Evolutionary conservation across 2,888 invertebrate species (phyloP), one percentile per base, ranked within the genome.

Genomic region (Volucella inanis): DNA sequence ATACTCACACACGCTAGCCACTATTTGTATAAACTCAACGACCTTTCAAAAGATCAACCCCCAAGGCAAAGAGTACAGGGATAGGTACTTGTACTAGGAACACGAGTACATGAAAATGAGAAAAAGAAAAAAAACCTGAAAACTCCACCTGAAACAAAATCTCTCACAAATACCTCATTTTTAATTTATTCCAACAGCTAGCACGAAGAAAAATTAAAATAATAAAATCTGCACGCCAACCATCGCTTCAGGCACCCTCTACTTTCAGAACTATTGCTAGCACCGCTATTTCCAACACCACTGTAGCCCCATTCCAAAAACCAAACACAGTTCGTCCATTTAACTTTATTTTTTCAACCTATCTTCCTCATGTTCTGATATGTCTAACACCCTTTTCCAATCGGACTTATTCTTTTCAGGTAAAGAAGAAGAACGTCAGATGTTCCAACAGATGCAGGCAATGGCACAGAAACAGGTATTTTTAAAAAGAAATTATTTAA

Each of bases 391-490:
- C 67, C 57, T 62, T 75, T 76, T 71, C 57, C 84, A 85, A 85
- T 84, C 64, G 64, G 70, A 72, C 65, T 76, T 52, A 62, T 74
- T 57, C 31, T 31, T 76, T 62, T 31, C 94, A 97, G 97, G 97
- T 92, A 98, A 98, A 94, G 98, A 98, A 93, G 97, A 98, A 93
- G 98, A 98, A 93, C 94, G 97, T 89, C 96, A 97, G 94, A 97
- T 98, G 97, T 97, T 98, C 93, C 97, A 98, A 93, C 98, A 98
- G 94, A 97, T 98, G 97, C 98, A 98, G 93, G 96, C 97, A 89
- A 96, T 97, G 96, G 97, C 97, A 91, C 98, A 98, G 93, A 98
- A 98, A 94, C 98, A 98, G 97, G 98, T 98, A 94, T 90, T 88
- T 87, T 38, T 39, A 52, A 57, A 39, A 43, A 38, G 8, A n/a